phyloP scores from a whole-genome alignment of 2,113 vertebrate species.

The Phrynosoma blainvillii region DNA sequence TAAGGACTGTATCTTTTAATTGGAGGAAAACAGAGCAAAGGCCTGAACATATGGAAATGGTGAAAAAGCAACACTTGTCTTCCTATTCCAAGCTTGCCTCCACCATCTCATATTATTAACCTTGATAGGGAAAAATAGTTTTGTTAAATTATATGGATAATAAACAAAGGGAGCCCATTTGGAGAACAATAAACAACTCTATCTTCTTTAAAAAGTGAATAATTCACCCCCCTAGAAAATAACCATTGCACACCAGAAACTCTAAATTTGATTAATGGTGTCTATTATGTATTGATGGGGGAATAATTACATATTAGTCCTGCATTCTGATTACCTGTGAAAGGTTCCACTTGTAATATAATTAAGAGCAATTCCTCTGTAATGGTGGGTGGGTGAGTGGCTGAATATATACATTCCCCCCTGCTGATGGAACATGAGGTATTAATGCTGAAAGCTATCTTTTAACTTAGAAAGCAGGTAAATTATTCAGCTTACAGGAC shows the following conservation, averaged over 20 bases:
- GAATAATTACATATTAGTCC: slow-evolving; percentile 70
- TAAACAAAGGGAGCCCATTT: slow-evolving; percentile 41
- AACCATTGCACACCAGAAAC: slow-evolving; percentile 67
- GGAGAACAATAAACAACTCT: slow-evolving; percentile 30
- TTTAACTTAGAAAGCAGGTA: slow-evolving; percentile 46
- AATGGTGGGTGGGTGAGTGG: slow-evolving; percentile 59
- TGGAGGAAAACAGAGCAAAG: background rate
- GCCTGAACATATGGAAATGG: background rate
- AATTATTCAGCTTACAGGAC: slow-evolving; percentile 53
- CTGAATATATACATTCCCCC: slow-evolving; percentile 62
- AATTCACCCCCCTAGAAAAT: slow-evolving; percentile 60
- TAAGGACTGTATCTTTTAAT: background rate
- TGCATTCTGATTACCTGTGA: slow-evolving; percentile 76
- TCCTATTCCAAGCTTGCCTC: background rate
- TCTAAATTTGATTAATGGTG: slow-evolving; percentile 74
- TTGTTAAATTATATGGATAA: slow-evolving; percentile 27
- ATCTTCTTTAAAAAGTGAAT: slow-evolving; percentile 48
- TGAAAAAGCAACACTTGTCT: background rate
- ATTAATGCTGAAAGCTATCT: slow-evolving; percentile 34
- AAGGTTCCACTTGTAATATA: slow-evolving; percentile 73
- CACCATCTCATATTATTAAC: slow-evolving; percentile 4
- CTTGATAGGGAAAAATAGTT: slow-evolving; percentile 38
- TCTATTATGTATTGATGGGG: slow-evolving; percentile 72
- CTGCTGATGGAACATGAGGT: slow-evolving; percentile 64
- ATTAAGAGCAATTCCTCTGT: slow-evolving; percentile 70